These are phyloP conservation scores for Urechis unicinctus DNA, from an alignment of 2,888 invertebrate species.

Conservation along the genomic window DNA sequence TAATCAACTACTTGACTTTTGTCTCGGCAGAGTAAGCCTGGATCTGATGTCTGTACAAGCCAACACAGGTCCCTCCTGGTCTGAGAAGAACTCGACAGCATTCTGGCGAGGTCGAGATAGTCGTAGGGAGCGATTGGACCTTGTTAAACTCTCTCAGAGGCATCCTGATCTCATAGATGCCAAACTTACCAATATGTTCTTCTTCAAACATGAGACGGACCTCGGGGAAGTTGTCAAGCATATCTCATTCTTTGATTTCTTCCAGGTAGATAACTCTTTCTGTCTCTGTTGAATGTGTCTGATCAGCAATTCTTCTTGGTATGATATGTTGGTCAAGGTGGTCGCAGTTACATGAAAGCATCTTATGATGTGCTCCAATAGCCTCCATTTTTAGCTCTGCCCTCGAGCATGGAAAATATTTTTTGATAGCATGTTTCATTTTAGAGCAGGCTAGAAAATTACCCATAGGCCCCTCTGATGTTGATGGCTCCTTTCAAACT, in stretches of 20 bases:
- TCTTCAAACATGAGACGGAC: conserved; percentile 77
- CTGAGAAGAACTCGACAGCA: conserved; percentile 65
- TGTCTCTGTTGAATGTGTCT: no score
- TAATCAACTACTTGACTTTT: no score
- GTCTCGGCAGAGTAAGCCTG: conserved; percentile 76
- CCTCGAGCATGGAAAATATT: no score
- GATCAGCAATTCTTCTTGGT: neutral
- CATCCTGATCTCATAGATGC: conserved; percentile 79
- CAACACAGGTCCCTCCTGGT: conserved; percentile 65
- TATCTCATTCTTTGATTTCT: conserved; percentile 87
- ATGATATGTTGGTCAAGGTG: no score
- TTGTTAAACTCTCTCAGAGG: conserved; percentile 70
- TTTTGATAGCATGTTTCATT: no score
- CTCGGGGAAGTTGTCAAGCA: conserved; percentile 82
- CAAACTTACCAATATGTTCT: conserved; percentile 92
- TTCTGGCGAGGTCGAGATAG: conserved; percentile 94
- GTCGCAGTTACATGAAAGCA: no score
- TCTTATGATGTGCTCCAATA: no score
- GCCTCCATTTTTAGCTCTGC: no score
- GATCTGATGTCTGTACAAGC: conserved; percentile 88
- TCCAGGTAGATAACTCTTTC: conserved; percentile 66
- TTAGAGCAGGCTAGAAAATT: no score
- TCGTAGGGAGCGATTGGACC: conserved; percentile 71
- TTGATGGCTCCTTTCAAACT: no score
- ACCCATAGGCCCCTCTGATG: no score